Conservation (phyloP, 2,888 invertebrate genomes). For the Rhingia rostrata region DNA sequence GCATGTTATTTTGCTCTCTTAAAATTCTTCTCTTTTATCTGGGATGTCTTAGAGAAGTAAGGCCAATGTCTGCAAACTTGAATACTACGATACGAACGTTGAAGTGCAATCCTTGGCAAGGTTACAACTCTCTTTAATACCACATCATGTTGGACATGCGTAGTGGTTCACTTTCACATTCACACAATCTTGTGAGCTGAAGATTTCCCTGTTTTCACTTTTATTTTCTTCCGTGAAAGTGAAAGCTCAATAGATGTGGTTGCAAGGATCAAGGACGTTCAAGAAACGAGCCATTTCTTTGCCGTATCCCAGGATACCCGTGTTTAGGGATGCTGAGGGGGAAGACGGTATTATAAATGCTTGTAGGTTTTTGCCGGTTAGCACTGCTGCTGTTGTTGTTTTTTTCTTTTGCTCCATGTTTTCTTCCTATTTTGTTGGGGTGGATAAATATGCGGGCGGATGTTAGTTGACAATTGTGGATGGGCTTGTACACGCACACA, state of each 20-base stretch:
- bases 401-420: constrained; percentile 36
- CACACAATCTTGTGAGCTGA: constrained; percentile 33
- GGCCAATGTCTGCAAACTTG: constrained; percentile 28
- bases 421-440: constrained; percentile 22
- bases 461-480: constrained; percentile 47
- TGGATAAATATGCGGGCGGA: constrained; percentile 30
- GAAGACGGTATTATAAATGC: constrained; percentile 51
- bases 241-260: constrained; percentile 73
- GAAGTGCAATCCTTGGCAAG: constrained; percentile 72
- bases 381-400: constrained; percentile 56
- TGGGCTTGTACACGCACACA: constrained; percentile 27
- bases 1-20: constrained; percentile 59
- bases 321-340: neutral
- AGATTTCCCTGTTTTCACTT: constrained; percentile 64
- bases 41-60: neutral
- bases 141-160: constrained; percentile 49
- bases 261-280: constrained; percentile 83
- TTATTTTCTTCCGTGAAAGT: constrained; percentile 67
- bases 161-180: constrained; percentile 53
- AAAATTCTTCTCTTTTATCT: constrained; percentile 47
- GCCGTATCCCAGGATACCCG: constrained; percentile 44
- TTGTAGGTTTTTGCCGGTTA: constrained; percentile 69
- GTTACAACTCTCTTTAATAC: constrained; percentile 44
- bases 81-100: constrained; percentile 33
- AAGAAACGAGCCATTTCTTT: constrained; percentile 77